Conservation (phyloP, 2,797 vertebrate species). For the Danio aesculapii region DNA sequence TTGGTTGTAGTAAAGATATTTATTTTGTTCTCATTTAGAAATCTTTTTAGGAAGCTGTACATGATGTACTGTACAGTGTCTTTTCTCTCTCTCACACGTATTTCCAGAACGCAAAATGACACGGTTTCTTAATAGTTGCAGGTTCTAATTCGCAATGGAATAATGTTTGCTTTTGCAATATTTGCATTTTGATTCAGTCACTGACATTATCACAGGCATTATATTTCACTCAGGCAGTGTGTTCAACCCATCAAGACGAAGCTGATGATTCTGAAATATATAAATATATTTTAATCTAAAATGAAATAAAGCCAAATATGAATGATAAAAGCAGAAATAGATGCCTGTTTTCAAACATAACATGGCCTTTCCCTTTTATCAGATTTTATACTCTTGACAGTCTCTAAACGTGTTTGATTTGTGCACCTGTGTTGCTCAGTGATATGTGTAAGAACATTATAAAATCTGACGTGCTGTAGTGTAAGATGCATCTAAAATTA, state of each 20-base stretch:
- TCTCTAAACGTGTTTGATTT: background rate
- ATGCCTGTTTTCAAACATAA: background rate
- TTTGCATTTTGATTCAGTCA: constrained; percentile 12
- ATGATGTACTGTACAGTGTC: constrained; percentile 46
- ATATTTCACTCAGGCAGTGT: background rate
- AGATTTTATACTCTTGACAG: background rate
- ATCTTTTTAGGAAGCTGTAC: constrained; percentile 23
- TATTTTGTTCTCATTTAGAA: background rate
- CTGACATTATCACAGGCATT: background rate
- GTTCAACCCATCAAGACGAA: background rate
- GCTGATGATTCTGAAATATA: constrained; percentile 6
- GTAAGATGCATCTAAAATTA: background rate
- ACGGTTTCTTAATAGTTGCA: background rate
- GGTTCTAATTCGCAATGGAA: background rate
- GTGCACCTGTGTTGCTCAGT: background rate
- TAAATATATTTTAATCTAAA: background rate
- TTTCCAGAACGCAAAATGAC: background rate
- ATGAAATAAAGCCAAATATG: background rate
- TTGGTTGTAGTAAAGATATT: background rate
- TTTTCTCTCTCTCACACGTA: background rate
- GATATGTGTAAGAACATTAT: background rate
- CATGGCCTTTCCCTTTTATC: background rate
- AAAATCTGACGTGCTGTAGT: background rate
- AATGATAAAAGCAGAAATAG: background rate
- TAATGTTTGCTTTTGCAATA: background rate